Conservation (phyloP, 2,113 vertebrate genomes). For the Stigmatopora argus region DNA sequence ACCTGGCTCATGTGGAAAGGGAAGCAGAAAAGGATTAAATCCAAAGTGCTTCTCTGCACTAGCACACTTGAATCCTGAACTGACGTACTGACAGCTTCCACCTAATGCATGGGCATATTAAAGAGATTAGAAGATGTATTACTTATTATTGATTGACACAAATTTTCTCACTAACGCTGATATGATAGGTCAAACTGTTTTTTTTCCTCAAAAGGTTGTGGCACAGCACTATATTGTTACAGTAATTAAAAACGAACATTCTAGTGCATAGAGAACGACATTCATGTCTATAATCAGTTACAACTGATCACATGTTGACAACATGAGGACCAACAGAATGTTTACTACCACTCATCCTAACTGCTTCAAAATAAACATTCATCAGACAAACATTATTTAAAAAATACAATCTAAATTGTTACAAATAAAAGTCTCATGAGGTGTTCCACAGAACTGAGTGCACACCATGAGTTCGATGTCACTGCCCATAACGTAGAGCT, state of each 20-base stretch:
- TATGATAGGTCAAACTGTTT: not conserved
- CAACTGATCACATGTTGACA: not conserved
- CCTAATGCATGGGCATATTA: constrained; percentile 65
- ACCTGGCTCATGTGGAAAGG: constrained; percentile 99
- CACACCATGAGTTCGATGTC: constrained; percentile 97
- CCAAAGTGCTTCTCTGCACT: constrained; percentile 94
- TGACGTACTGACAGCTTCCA: constrained; percentile 95
- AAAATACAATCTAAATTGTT: not conserved
- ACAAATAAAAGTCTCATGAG: not conserved
- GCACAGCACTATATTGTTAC: not conserved
- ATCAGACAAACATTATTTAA: not conserved
- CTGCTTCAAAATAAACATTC: not conserved
- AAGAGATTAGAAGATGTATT: not conserved
- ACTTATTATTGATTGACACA: not conserved
- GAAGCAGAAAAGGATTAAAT: constrained; percentile 98
- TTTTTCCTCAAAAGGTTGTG: not conserved
- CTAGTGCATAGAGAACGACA: not conserved
- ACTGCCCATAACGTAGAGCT: constrained; percentile 95
- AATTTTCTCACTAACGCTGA: not conserved
- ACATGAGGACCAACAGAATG: not conserved
- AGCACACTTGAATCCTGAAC: constrained; percentile 97
- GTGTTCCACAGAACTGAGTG: not conserved
- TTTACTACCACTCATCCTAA: not conserved
- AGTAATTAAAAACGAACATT: not conserved
- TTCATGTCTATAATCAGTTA: not conserved